Evolutionary conservation across 2,888 invertebrate genomes (phyloP).

Genomic region (Geotrupes spiniger): DNA sequence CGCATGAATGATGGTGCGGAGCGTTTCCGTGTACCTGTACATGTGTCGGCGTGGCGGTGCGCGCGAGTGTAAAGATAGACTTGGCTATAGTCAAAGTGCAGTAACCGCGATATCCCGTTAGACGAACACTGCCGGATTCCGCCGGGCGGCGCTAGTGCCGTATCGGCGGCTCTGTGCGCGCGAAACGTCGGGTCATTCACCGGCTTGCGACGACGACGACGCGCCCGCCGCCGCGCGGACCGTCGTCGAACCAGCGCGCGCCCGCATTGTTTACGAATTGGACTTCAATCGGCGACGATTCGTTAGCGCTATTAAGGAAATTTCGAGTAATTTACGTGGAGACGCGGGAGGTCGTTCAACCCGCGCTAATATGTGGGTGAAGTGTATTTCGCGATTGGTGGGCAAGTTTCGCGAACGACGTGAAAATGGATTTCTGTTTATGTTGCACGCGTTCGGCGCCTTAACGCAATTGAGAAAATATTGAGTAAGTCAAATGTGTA

Average conservation of each 20-base stretch:
- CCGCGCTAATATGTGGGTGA: background rate
- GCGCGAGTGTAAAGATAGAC: conserved; percentile 20
- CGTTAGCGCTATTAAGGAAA: background rate
- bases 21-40: conserved; percentile 15
- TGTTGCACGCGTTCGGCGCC: too few relatives aligned
- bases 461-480: too few relatives aligned
- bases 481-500: too few relatives aligned
- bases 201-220: conserved; percentile 21
- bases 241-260: background rate
- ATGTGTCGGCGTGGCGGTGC: conserved; percentile 10
- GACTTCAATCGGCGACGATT: background rate
- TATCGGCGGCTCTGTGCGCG: conserved; percentile 8
- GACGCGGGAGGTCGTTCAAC: conserved; percentile 22
- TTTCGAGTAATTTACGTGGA: too few relatives aligned
- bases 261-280: background rate
- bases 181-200: conserved; percentile 31
- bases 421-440: too few relatives aligned
- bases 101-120: conserved; percentile 36
- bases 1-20: conserved; percentile 8
- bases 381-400: too few relatives aligned
- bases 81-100: conserved; percentile 28
- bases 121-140: conserved; percentile 30
- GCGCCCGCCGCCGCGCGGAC: conserved; percentile 4
- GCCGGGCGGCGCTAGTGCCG: conserved; percentile 29
- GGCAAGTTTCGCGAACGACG: too few relatives aligned